Conservation (phyloP, 2,888 invertebrate genomes). For the Chymomyza amoena region DNA sequence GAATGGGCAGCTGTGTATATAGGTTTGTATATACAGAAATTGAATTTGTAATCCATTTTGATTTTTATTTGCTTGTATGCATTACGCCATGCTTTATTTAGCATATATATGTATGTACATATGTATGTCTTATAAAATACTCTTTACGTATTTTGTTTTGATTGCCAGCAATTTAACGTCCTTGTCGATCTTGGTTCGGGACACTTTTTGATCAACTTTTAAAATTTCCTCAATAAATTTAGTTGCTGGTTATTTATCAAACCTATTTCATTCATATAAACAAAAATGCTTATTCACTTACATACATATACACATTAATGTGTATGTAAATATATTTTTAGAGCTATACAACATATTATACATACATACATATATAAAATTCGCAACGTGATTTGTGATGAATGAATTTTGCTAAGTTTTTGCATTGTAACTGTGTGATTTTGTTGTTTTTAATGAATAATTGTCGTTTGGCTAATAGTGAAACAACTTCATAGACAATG, state of each 20-base stretch:
- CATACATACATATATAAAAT: background rate
- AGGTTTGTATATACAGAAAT: background rate
- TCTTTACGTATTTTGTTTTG: slow-evolving; percentile 10
- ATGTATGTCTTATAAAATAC: slow-evolving; percentile 11
- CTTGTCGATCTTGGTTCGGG: slow-evolving; percentile 4
- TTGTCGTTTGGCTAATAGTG: background rate
- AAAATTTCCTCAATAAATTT: slow-evolving; percentile 59
- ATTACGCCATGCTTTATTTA: slow-evolving; percentile 14
- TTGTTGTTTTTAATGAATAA: background rate
- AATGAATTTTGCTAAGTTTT: background rate
- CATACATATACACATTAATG: background rate
- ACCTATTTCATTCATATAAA: slow-evolving; percentile 55
- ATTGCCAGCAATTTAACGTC: background rate
- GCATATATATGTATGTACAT: too few species aligned
- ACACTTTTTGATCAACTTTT: slow-evolving; percentile 51
- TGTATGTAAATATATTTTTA: background rate
- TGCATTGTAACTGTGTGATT: background rate
- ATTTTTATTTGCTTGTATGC: background rate
- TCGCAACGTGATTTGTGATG: background rate
- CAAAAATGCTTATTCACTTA: slow-evolving; percentile 25
- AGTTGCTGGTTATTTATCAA: slow-evolving; percentile 30
- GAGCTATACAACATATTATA: background rate
- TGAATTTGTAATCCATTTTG: too few species aligned
- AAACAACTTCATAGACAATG: background rate
- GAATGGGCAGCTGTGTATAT: background rate